Evolutionary conservation across 2,113 vertebrate genomes (phyloP).

Genomic region (Gallinago undulata): DNA sequence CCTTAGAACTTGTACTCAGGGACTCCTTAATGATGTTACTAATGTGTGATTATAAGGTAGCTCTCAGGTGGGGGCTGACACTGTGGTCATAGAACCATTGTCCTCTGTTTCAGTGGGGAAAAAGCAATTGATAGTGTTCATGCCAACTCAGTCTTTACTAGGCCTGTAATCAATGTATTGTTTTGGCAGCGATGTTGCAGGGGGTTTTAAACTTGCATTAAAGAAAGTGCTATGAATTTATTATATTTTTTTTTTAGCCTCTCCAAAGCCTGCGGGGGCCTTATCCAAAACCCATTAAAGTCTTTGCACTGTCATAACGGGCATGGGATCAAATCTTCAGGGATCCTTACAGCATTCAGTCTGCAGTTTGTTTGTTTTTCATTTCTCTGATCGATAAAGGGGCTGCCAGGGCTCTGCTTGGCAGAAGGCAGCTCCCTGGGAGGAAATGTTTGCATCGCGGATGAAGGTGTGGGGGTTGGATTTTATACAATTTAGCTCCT

Average conservation of each 20-base stretch:
- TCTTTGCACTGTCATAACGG: not conserved
- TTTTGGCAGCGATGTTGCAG: not conserved
- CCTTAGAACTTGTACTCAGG: not conserved
- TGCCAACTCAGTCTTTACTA: not conserved
- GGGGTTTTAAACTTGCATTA: not conserved
- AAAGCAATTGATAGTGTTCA: not conserved
- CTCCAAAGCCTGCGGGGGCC: not conserved
- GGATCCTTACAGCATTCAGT: not conserved
- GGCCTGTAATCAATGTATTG: not conserved
- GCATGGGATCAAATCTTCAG: not conserved
- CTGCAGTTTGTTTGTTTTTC: slow-evolving; percentile 24
- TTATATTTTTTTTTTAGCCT: not conserved
- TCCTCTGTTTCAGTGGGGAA: not conserved
- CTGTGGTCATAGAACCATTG: not conserved
- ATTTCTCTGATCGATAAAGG: not conserved
- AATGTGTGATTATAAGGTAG: not conserved
- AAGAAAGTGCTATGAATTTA: not conserved
- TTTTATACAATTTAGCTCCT: not conserved
- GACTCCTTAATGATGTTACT: not conserved
- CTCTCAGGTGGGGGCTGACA: not conserved
- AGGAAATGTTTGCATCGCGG: not conserved
- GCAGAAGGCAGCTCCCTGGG: not conserved
- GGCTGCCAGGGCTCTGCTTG: slow-evolving; percentile 7
- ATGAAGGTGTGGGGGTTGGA: not conserved
- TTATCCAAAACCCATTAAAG: slow-evolving; percentile 12